Evolutionary conservation across 2,888 invertebrate species (phyloP).

Genomic region (Lomographa bimaculata): DNA sequence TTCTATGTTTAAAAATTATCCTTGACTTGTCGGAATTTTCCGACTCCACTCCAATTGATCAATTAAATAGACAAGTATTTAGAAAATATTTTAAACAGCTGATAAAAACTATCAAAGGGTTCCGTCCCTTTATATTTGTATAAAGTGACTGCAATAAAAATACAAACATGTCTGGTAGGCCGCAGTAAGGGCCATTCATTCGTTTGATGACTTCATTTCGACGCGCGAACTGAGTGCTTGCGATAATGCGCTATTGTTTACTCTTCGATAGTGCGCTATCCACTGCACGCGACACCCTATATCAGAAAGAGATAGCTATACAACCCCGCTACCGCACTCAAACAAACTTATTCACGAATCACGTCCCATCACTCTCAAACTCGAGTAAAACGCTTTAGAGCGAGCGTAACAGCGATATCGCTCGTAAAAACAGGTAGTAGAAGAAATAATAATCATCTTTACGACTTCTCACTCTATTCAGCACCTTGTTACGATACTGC

Average conservation of each 20-base stretch:
- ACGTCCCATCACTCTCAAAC: slow-evolving; percentile 61
- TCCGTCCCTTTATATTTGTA: slow-evolving; percentile 69
- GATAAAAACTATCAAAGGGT: slow-evolving; percentile 21
- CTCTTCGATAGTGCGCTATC: slow-evolving; percentile 81
- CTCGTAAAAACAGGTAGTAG: slow-evolving; percentile 84
- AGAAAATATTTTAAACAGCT: slow-evolving; percentile 42
- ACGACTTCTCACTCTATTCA: slow-evolving; percentile 85
- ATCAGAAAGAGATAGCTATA: slow-evolving; percentile 65
- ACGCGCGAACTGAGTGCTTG: slow-evolving; percentile 76
- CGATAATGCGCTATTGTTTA: slow-evolving; percentile 83
- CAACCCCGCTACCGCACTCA: slow-evolving; percentile 47
- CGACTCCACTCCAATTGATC: slow-evolving; percentile 17
- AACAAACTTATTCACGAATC: slow-evolving; percentile 56
- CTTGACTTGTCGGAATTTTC: not conserved
- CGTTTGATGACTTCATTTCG: slow-evolving; percentile 83
- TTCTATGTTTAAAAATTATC: too few species aligned
- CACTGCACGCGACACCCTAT: slow-evolving; percentile 76
- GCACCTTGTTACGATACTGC: slow-evolving; percentile 84
- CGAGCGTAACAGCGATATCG: slow-evolving; percentile 63
- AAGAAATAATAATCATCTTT: slow-evolving; percentile 85
- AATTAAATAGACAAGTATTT: too few species aligned
- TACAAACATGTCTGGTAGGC: slow-evolving; percentile 72
- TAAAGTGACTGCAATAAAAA: slow-evolving; percentile 78
- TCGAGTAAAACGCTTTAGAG: slow-evolving; percentile 37
- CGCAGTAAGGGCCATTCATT: slow-evolving; percentile 76